Evolutionary conservation across 2,888 invertebrate species (phyloP), one percentile per base, ranked within the genome.

Genomic region (Epiblema foenella): DNA sequence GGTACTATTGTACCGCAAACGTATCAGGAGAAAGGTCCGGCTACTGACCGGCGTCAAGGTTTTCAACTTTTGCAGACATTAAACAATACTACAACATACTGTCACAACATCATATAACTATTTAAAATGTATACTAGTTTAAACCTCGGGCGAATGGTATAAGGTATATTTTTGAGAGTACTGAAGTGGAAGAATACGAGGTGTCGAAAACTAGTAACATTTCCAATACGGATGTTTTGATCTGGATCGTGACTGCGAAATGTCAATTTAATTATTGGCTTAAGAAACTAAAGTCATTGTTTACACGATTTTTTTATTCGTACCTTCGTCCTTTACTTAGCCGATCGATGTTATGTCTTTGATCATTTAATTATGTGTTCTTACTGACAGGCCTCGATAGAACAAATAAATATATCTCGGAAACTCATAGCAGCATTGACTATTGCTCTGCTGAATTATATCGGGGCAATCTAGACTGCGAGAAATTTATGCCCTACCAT

Each of bases 41-140:
- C 76, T 79, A 83, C 78, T 85, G 85, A 88, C 88, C 89, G 83
- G 77, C 29, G 60, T 76, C 89, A 89, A 89, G 89, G 89, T 77
- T 83, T 81, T 78, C 83, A 74, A 81, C 82, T 83, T 78, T 74
- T 67, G 76, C 74, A 87, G 85, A 84, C 86, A 87, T 87, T 88
- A 82, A 77, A 83, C 78, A 80, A 77, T 79, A 79, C 80, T 68
- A 87, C 86, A 83, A 85, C 86, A 85, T 87, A 87, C 78, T 85
- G 67, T 66, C 52, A 62, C 70, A 74, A 74, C 59, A 58, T 66
- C 54, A 0, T 54, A 54, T 54, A 15, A 7, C 1, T 54, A 18
- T 11, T 9, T 2, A 8, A n/a, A 10, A 37, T 54, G 7, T 2
- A 39, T 15, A 20, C 18, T 15, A 63, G 37, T 20, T 18, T 15